A percentile compares a stretch with the other conserved stretches of the same genome.
These are phyloP conservation scores for Lasioglossum figueresi DNA, from an alignment of 2,888 invertebrate species.

Conservation along the genomic window DNA sequence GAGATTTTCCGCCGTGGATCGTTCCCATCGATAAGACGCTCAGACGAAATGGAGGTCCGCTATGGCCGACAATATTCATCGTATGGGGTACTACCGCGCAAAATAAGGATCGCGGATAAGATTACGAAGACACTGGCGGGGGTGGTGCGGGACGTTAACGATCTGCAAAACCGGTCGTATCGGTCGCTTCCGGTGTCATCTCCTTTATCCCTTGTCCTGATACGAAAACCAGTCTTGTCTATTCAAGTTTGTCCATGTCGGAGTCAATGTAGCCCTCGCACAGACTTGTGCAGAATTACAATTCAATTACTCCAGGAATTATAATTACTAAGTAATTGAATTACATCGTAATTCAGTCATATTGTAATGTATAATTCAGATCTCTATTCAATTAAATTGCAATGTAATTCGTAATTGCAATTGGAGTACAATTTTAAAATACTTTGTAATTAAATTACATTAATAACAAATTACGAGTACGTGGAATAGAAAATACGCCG, in stretches of 20 bases:
- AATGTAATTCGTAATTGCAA: too few species aligned
- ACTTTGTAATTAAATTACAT: too few species aligned
- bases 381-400: too few species aligned
- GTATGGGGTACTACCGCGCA: slow-evolving; percentile 49
- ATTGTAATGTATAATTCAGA: too few species aligned
- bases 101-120: slow-evolving; percentile 65
- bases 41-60: slow-evolving; percentile 44
- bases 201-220: not conserved
- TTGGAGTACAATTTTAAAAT: too few species aligned
- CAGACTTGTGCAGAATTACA: too few species aligned
- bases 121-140: slow-evolving; percentile 38
- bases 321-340: too few species aligned
- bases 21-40: slow-evolving; percentile 56
- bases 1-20: slow-evolving; percentile 48
- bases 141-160: slow-evolving; percentile 56
- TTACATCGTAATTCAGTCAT: too few species aligned
- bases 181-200: not conserved
- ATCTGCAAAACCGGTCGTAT: slow-evolving; percentile 46
- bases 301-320: too few species aligned
- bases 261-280: not conserved
- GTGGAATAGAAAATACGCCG: too few species aligned
- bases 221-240: not conserved
- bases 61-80: slow-evolving; percentile 61
- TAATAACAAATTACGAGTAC: too few species aligned
- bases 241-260: not conserved